Evolutionary conservation across 2,113 vertebrate genomes (phyloP).

Genomic region (Oxyura jamaicensis): DNA sequence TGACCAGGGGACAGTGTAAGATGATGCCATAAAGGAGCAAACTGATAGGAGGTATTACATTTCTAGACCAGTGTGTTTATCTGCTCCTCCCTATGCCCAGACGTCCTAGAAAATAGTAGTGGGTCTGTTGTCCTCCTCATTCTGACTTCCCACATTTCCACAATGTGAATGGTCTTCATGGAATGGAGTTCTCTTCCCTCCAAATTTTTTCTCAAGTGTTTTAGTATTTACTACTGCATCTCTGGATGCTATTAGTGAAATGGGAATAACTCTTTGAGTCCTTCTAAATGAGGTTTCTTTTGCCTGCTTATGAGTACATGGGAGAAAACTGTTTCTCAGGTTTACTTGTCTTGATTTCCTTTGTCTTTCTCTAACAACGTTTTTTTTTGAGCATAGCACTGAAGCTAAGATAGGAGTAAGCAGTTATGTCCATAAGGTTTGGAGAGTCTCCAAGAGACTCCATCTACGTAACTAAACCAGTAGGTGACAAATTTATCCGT

Average conservation of each 20-base stretch:
- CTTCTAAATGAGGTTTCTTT: not conserved
- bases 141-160: not conserved
- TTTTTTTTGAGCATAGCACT: not conserved
- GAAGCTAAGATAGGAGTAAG: not conserved
- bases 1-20: not conserved
- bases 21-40: slow-evolving; percentile 5
- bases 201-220: not conserved
- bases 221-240: not conserved
- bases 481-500: not conserved
- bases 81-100: not conserved
- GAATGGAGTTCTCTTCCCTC: not conserved
- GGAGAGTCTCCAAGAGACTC: not conserved
- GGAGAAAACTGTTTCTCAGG: not conserved
- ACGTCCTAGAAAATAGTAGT: not conserved
- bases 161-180: not conserved
- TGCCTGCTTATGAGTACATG: not conserved
- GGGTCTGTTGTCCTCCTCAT: not conserved
- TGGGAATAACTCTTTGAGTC: not conserved
- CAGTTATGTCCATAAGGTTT: not conserved
- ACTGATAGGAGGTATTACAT: not conserved
- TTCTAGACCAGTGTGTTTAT: not conserved
- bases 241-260: not conserved
- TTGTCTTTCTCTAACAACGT: not conserved
- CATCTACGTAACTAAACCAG: not conserved
- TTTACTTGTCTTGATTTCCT: not conserved